Base-by-base conservation (phyloP, 2,888 invertebrate genomes). In the Tachina lurida region DNA sequence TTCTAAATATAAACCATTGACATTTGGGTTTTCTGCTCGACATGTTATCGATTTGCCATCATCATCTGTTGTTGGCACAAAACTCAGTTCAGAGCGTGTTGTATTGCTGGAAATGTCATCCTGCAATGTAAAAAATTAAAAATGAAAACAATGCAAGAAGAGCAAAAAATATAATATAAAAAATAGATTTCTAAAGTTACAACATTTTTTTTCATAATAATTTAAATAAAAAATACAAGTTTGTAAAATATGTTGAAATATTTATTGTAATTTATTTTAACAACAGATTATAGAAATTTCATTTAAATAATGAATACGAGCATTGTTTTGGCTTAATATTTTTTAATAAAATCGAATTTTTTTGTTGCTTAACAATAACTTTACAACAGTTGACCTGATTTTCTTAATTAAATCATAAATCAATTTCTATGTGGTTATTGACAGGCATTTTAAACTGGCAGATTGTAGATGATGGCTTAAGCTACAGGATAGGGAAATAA, bases 11-110 rank as follows among this genome's bases (percentile, higher is more conserved):
- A 97, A 95, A 74, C 96, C 95, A 87, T 96, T 96, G 89, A 97
- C 96, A 94, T 96, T 97, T 87, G 97, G 97, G 94, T 98, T 98
- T 94, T 97, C 97, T 12, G 97, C 97, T 90, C 97, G 95, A 93
- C 98, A 98, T 85, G 96, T 96, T 94, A 98, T 95, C 89, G 95
- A 95, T 94, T 97, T 97, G 89, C 97, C 97, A 93, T 97, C 97
- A 93, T 98, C 97, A 91, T 97, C 97, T 88, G 97, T 95, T 81
- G 96, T 96, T 80, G 97, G 97, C 90, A 96, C 96, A 94, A 97
- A 97, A 93, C 96, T 96, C 93, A 98, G 94, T 93, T 96, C 96
- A 91, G 97, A 97, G 91, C 96, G 95, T 87, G 97, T 97, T 89
- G 96, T 94, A 93, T 97, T 97, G 91, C 96, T 96, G 49, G 95